These are phyloP conservation scores for Pavo muticus DNA, from an alignment of 2,113 vertebrate species.

Conservation along the genomic window DNA sequence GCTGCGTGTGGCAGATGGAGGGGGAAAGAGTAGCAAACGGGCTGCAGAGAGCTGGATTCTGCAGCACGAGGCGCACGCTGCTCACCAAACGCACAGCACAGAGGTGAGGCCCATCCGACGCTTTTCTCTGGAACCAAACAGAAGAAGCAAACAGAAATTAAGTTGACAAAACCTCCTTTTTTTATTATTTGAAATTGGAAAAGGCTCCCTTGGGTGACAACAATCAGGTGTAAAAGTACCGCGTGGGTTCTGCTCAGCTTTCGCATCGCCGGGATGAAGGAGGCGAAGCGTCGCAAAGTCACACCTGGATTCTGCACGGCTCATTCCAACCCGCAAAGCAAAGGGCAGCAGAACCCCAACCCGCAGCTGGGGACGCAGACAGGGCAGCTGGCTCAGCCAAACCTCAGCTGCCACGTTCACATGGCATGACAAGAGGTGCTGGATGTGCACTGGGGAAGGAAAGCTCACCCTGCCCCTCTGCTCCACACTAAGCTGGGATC, in stretches of 20 bases:
- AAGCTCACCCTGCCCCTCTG: neutral
- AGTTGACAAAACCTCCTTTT: slow-evolving; percentile 59
- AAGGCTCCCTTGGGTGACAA: slow-evolving; percentile 50
- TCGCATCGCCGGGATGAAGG: neutral
- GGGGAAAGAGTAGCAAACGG: neutral
- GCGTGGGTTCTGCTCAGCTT: neutral
- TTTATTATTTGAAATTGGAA: slow-evolving; percentile 67
- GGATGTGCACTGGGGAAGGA: neutral
- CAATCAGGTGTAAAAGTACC: slow-evolving; percentile 55
- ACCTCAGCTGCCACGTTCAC: accelerated
- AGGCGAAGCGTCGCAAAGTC: neutral
- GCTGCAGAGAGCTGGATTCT: neutral
- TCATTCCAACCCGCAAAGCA: neutral
- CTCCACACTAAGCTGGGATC: neutral
- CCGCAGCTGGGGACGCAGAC: neutral
- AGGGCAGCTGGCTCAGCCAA: neutral
- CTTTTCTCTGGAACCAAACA: neutral
- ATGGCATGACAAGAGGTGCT: neutral
- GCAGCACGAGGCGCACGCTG: neutral
- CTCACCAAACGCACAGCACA: accelerated
- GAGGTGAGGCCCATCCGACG: neutral
- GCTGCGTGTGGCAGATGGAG: accelerated
- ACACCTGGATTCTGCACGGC: neutral
- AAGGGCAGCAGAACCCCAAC: neutral
- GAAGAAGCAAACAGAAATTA: neutral